Conservation (phyloP, 2,113 vertebrate genomes). For the Corythoichthys haematopterus region DNA sequence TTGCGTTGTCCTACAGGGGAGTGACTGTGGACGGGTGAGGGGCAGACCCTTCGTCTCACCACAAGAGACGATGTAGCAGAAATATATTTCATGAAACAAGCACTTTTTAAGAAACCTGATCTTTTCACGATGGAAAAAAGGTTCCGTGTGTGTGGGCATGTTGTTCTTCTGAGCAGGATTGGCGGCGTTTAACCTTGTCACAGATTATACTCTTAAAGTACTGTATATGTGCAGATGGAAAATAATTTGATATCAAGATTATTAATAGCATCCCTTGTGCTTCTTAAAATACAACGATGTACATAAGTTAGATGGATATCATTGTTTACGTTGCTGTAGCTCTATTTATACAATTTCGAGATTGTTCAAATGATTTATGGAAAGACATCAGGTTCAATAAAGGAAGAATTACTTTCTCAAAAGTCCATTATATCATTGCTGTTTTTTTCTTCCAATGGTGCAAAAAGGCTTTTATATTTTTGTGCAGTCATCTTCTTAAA, state of each 20-base stretch:
- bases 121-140: constrained; percentile 56
- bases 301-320: constrained; percentile 48
- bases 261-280: constrained; percentile 37
- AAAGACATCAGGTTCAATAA: constrained; percentile 65
- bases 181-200: constrained; percentile 16
- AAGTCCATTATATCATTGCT: constrained; percentile 15
- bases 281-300: constrained; percentile 54
- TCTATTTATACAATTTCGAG: constrained; percentile 66
- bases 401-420: constrained; percentile 67
- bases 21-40: constrained; percentile 21
- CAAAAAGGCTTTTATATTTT: not conserved
- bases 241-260: constrained; percentile 57
- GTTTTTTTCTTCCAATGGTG: constrained; percentile 3
- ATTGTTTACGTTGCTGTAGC: constrained; percentile 66
- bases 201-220: constrained; percentile 43
- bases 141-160: constrained; percentile 2
- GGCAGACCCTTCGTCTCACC: constrained; percentile 30
- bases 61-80: constrained; percentile 64
- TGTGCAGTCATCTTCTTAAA: not conserved
- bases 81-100: constrained; percentile 69
- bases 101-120: constrained; percentile 71
- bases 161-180: not conserved
- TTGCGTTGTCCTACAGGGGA: constrained; percentile 35
- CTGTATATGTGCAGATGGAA: constrained; percentile 46
- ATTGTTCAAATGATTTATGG: constrained; percentile 56